Evolutionary conservation across 2,113 vertebrate species (phyloP).

Genomic region (Polypterus bichir): DNA sequence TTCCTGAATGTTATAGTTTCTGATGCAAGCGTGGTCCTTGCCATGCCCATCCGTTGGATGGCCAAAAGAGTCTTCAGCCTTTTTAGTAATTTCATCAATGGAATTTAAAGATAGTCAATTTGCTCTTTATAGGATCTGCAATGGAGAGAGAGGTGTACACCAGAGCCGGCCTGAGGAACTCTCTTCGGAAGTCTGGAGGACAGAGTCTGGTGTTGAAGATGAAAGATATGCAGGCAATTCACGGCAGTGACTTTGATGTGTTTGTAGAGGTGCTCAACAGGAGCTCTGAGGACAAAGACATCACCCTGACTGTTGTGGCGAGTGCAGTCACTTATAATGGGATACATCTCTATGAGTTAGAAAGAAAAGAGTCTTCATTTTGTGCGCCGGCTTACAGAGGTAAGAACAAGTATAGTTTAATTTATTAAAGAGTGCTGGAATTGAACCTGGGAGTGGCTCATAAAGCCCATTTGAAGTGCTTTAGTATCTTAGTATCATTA

Average conservation of each 20-base stretch:
- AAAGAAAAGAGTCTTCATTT: constrained; percentile 29
- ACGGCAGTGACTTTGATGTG: constrained; percentile 57
- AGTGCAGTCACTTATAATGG: constrained; percentile 45
- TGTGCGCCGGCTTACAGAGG: constrained; percentile 36
- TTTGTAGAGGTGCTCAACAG: constrained; percentile 48
- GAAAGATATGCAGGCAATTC: constrained; percentile 38
- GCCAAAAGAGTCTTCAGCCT: no score
- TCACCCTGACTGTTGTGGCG: constrained; percentile 35
- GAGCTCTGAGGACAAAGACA: constrained; percentile 24
- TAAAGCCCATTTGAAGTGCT: no score
- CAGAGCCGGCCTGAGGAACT: constrained; percentile 37
- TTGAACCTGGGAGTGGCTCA: no score
- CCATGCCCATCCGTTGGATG: no score
- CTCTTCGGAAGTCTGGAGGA: constrained; percentile 6
- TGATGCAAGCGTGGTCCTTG: no score
- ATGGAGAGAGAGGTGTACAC: constrained; percentile 47
- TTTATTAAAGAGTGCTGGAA: no score
- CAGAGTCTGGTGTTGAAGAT: constrained; percentile 38
- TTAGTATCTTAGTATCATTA: no score
- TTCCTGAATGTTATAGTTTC: no score
- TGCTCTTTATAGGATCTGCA: constrained; percentile 36
- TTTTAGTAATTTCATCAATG: no score
- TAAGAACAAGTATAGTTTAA: constrained; percentile 11
- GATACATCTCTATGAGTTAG: constrained; percentile 35
- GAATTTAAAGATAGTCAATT: no score